phyloP scores from a whole-genome alignment of 92 coral and sea anemone genomes.

The Parazoanthus atlanticus region DNA sequence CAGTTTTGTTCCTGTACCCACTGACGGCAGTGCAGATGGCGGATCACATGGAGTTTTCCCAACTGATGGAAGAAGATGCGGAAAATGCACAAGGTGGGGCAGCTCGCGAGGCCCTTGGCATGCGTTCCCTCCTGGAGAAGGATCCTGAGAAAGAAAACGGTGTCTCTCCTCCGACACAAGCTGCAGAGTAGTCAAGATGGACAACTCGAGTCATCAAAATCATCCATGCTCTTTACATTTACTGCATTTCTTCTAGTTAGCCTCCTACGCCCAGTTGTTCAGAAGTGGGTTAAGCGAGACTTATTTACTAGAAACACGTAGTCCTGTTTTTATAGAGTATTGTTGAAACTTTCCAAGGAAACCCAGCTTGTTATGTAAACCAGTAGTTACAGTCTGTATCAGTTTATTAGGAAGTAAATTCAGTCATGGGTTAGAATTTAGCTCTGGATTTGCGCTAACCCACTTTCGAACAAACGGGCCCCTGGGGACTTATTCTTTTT shows the following conservation, averaged over 20 bases:
- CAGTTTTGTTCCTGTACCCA: conserved; percentile 69
- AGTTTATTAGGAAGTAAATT: too few relatives aligned
- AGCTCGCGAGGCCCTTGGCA: neutral
- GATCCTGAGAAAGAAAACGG: neutral
- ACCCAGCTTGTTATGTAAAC: too few relatives aligned
- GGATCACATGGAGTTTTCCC: conserved; percentile 64
- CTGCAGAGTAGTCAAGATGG: neutral
- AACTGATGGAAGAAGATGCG: conserved; percentile 32
- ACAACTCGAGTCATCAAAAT: neutral
- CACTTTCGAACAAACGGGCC: too few relatives aligned
- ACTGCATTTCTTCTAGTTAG: neutral
- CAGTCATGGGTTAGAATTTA: too few relatives aligned
- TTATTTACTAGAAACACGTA: neutral
- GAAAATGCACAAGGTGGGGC: neutral
- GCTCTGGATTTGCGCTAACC: too few relatives aligned
- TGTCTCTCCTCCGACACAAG: neutral
- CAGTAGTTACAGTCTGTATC: too few relatives aligned
- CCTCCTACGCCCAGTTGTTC: too few relatives aligned
- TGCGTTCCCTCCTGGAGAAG: conserved; percentile 12
- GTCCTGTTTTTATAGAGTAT: neutral
- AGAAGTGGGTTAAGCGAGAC: neutral
- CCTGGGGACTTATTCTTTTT: too few relatives aligned
- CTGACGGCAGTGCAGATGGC: conserved; percentile 84
- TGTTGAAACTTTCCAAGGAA: too few relatives aligned
- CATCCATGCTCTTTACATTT: neutral